phyloP scores from a whole-genome alignment of 2,113 vertebrate genomes.

The Zosterops pallidus region DNA sequence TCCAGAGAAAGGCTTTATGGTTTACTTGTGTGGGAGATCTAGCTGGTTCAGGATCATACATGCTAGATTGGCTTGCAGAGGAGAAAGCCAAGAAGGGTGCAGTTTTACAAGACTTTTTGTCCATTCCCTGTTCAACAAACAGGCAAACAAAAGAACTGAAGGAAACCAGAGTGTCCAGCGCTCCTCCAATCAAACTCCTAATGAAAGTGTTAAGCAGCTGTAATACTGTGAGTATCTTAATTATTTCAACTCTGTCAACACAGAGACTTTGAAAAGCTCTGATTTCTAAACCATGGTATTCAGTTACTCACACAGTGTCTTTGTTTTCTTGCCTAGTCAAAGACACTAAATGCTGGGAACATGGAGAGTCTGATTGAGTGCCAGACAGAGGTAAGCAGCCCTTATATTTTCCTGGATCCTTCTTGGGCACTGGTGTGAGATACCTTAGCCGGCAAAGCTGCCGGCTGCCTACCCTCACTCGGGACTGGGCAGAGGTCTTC shows the following conservation, averaged over 20 bases:
- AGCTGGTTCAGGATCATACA: background rate
- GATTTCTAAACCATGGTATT: background rate
- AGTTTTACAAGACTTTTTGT: background rate
- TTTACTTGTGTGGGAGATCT: background rate
- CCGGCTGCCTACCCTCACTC: rapidly evolving
- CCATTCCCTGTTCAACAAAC: background rate
- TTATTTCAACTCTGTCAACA: background rate
- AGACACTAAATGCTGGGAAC: constrained; percentile 84
- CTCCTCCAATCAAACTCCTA: constrained; percentile 71
- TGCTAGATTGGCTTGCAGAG: background rate
- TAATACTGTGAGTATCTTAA: constrained; percentile 77
- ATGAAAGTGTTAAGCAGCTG: constrained; percentile 91
- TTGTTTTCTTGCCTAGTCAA: constrained; percentile 77
- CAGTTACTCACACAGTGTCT: background rate
- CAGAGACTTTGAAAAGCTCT: background rate
- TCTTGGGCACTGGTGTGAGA: background rate
- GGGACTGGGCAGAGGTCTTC: rapidly evolving
- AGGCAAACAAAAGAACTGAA: constrained; percentile 76
- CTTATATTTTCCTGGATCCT: background rate
- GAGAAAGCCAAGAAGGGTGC: background rate
- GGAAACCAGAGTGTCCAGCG: constrained; percentile 47
- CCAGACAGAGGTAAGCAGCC: constrained; percentile 80
- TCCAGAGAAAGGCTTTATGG: background rate
- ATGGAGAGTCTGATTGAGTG: constrained; percentile 83
- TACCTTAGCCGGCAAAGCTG: background rate